phyloP scores from a whole-genome alignment of 2,797 vertebrate species.

The Heliangelus exortis region DNA sequence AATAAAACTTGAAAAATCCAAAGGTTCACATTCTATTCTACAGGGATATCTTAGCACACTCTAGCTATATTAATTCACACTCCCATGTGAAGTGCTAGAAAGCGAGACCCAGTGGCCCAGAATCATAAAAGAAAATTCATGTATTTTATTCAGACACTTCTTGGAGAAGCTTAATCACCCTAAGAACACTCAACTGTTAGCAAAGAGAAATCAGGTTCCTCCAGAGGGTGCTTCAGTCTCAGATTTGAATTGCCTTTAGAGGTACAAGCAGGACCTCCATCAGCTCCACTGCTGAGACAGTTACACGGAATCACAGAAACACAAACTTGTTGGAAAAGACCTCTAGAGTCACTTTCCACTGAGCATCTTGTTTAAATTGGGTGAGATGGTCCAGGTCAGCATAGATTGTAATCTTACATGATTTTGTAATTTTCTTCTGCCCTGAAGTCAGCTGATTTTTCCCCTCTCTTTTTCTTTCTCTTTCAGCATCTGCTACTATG shows the following conservation, averaged over 20 bases:
- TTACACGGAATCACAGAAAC: no score
- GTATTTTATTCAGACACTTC: not conserved
- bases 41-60: not conserved
- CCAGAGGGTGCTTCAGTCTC: not conserved
- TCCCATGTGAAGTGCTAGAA: not conserved
- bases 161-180: not conserved
- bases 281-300: not conserved
- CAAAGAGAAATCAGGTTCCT: not conserved
- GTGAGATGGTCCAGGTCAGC: not conserved
- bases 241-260: not conserved
- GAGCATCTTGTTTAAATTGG: not conserved
- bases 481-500: conserved; percentile 90
- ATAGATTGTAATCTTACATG: not conserved
- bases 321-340: no score
- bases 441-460: not conserved
- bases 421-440: no score
- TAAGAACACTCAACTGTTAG: not conserved
- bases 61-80: not conserved
- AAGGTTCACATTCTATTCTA: not conserved
- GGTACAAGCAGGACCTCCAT: not conserved
- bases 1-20: not conserved
- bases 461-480: conserved; percentile 52
- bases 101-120: not conserved
- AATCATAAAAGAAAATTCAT: fast-evolving
- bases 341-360: not conserved